Base-by-base conservation (phyloP, 92 coral and sea anemone genomes). In the Zoanthus sansibaricus region DNA sequence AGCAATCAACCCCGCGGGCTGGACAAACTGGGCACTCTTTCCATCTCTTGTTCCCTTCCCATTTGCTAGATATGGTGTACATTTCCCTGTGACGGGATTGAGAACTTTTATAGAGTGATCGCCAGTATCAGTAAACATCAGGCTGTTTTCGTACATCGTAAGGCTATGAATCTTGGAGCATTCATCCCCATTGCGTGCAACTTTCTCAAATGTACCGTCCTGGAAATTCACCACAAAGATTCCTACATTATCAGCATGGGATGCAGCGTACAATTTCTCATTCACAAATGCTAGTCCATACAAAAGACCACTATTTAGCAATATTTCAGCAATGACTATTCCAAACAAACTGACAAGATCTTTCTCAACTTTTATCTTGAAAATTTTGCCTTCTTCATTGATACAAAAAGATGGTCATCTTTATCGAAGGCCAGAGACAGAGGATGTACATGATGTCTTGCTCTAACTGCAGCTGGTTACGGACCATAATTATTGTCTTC, bases 201-300 rank as follows among this genome's bases (percentile, higher is more conserved):
- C 79, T 13, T 86, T 86, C 55, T 67, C 89, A 77, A 77, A 67
- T 77, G 7, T 78, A 12, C 77, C 54, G 9, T 87, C 75, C 14
- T 54, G 31, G 8, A 78, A 21, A 87, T 78, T 37, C 7, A 87
- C 80, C n/a, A 17, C 21, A 78, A 52, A 87, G 78, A 78, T 77
- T 87, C 74, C 62, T 25, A 86, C 86, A 30, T 87, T 49, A 68
- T 68, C 61, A 55, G 12, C 90, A 71, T 78, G 86, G 17, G 90
- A 87, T 18, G 90, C 85, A 32, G 79, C 58, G 61, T 70, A 78
- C 77, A 87, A 31, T 10, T 48, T 7, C 20, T 87, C 75, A 78
- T 70, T 78, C 6, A 87, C 73, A 87, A 87, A 13, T 18, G 86
- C 71, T n/a, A 87, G 49, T 87, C 89, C 89, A 54, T 87, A 87